phyloP scores from a whole-genome alignment of 2,113 vertebrate species.

The Lethenteron camtschaticum region DNA sequence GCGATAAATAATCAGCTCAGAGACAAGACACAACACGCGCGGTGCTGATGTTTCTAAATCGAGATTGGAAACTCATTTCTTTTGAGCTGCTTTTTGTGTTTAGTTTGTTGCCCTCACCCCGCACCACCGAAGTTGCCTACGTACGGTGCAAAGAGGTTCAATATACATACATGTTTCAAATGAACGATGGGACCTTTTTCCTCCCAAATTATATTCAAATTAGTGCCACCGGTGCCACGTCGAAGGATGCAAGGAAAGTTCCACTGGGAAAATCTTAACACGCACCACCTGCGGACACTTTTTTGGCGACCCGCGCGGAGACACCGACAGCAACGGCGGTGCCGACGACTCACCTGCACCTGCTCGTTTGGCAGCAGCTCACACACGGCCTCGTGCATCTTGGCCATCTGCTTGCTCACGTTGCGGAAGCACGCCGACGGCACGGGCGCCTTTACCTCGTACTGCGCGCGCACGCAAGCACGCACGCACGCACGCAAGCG shows the following conservation, averaged over 20 bases:
- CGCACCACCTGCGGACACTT: neutral
- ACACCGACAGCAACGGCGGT: too few species aligned
- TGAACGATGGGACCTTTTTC: neutral
- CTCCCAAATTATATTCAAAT: neutral
- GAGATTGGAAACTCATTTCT: neutral
- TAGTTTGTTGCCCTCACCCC: neutral
- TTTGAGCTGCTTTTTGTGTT: neutral
- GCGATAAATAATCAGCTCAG: neutral
- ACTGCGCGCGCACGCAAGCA: slow-evolving; percentile 27
- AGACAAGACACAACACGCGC: neutral
- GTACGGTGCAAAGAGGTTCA: neutral
- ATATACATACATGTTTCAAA: neutral
- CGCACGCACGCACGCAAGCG: slow-evolving; percentile 8
- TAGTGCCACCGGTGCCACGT: neutral
- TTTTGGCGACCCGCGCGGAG: neutral
- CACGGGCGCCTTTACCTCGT: slow-evolving; percentile 92
- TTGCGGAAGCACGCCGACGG: slow-evolving; percentile 79
- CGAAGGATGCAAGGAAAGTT: neutral
- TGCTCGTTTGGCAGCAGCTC: slow-evolving; percentile 82
- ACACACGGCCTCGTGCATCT: slow-evolving; percentile 91
- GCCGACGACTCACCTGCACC: slow-evolving; percentile 38
- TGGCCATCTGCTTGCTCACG: slow-evolving; percentile 83
- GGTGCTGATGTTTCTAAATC: neutral
- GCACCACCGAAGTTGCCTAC: neutral
- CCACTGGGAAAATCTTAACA: neutral